phyloP scores from a whole-genome alignment of 37 sponge, comb jelly and placozoan species.

The Geodia barretti region DNA sequence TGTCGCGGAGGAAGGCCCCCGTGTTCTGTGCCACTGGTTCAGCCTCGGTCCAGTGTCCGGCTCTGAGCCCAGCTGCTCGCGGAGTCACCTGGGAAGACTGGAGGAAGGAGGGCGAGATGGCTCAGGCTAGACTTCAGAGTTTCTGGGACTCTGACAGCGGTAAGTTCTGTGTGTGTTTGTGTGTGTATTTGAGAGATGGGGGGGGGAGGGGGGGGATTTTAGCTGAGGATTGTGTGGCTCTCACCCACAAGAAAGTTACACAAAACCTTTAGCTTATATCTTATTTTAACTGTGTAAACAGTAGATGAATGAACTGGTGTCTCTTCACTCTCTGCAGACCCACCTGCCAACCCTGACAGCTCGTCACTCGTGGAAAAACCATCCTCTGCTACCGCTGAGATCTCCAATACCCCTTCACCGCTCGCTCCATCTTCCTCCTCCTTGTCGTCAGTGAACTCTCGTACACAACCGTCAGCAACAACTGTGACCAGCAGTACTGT shows the following conservation, averaged over 20 bases:
- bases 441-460: too few relatives aligned
- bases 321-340: too few relatives aligned
- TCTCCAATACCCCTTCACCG: neutral
- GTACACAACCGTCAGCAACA: too few relatives aligned
- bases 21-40: conserved; percentile 61
- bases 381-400: neutral
- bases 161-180: neutral
- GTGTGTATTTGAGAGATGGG: neutral
- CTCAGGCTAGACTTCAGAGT: conserved; percentile 13
- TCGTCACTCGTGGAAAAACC: neutral
- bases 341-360: too few relatives aligned
- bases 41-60: conserved; percentile 28
- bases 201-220: neutral
- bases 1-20: conserved; percentile 32
- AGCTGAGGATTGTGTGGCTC: too few relatives aligned
- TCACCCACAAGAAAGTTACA: neutral
- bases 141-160: conserved; percentile 13
- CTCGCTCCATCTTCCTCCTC: neutral
- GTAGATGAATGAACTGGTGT: too few relatives aligned
- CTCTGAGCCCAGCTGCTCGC: too few relatives aligned
- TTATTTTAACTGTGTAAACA: too few relatives aligned
- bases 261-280: too few relatives aligned
- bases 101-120: conserved; percentile 23
- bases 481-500: neutral
- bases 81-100: conserved; percentile 34